Base-by-base conservation (phyloP, 1,140 invertebrate genomes). In the Pseudomyrmex sp. region DNA sequence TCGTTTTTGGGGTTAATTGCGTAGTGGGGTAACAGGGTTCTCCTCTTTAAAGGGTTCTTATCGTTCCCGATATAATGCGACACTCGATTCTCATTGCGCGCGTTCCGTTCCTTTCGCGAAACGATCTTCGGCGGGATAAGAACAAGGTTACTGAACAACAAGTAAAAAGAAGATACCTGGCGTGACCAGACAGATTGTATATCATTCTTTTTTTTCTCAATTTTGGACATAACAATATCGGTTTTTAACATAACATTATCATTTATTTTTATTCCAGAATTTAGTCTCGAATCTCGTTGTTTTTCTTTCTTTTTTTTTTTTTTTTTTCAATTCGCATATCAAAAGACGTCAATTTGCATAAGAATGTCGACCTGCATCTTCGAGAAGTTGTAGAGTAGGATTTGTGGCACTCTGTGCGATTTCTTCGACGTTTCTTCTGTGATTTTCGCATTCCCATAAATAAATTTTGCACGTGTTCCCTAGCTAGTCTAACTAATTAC, bases 1-100 rank as follows among this genome's bases (percentile, higher is more conserved):
- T 35, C 35, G 68, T 70, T 86, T 79, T 86, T 90, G 85, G 87
- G 88, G 66, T 80, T 84, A 66, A 7, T 76, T 15, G 15, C n/a
- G 23, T n/a, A 23, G 48, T 35, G 35, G 35, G 0, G 35, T 59
- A 66, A 54, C 50, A 46, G 35, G 35, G 18, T 12, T 15, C 23
- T 72, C 48, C 23, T 18, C 8, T 26, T 13, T 44, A 69, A 69
- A 12, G 44, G 18, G n/a, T 59, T 52, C 54, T 72, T 72, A 50
- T 79, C 76, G 35, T 80, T 62, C n/a, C 12, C 35, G 65, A 35
- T 10, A 44, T 62, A 44, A 54, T 54, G 2, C 26, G 26, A 35
- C 18, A 15, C 20, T 9, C 44, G 9, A 48, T 46, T 70, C 3
- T 56, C 18, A 44, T 26, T 46, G 15, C 23, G 5, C 44, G 18